Evolutionary conservation across 1,140 invertebrate species (phyloP).

Genomic region (Drosophila triauraria): DNA sequence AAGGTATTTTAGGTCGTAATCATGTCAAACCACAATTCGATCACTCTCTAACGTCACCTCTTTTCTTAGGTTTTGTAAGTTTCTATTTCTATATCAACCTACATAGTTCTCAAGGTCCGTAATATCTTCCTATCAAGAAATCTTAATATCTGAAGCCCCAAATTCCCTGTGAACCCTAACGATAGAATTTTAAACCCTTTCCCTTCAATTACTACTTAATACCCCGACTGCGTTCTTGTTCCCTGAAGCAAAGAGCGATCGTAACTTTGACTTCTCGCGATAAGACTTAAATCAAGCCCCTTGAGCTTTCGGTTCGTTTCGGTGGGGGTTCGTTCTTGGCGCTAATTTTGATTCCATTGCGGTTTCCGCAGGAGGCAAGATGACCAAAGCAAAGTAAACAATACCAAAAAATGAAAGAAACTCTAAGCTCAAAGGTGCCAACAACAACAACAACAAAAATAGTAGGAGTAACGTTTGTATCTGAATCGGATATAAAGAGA

Average conservation of each 20-base stretch:
- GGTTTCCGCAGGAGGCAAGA: constrained; percentile 29
- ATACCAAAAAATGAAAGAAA: constrained; percentile 78
- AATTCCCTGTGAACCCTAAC: background rate
- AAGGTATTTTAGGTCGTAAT: too few relatives aligned
- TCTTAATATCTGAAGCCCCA: background rate
- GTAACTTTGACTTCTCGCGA: constrained; percentile 3
- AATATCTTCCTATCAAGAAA: background rate
- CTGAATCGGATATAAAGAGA: constrained; percentile 36
- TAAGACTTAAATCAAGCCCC: constrained; percentile 23
- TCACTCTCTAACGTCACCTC: background rate
- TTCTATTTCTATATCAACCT: background rate
- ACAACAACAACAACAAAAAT: constrained; percentile 23
- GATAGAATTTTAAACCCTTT: background rate
- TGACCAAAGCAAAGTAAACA: constrained; percentile 60
- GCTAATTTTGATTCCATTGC: constrained; percentile 3
- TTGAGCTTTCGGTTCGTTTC: constrained; percentile 27
- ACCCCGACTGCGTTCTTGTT: background rate
- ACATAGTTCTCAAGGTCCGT: background rate
- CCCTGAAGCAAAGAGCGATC: background rate
- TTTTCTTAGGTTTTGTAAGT: too few relatives aligned
- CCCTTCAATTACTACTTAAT: background rate
- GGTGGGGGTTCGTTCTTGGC: constrained; percentile 14
- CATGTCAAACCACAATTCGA: too few relatives aligned
- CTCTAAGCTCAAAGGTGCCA: constrained; percentile 71
- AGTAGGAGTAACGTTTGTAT: constrained; percentile 39